These are phyloP conservation scores for Gasteruption jaculator DNA, from an alignment of 2,888 invertebrate species.

Conservation along the genomic window DNA sequence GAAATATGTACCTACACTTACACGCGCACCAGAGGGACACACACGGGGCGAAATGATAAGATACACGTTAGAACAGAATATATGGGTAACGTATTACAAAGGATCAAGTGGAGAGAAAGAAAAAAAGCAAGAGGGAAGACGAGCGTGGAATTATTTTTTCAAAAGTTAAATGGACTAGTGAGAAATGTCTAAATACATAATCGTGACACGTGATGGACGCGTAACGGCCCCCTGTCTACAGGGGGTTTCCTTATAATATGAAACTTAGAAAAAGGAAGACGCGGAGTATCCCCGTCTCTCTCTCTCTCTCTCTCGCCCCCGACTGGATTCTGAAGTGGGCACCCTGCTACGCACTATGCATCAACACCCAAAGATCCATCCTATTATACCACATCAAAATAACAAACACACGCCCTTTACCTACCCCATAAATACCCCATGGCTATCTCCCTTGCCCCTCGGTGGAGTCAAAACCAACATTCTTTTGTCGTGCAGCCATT, in stretches of 20 bases:
- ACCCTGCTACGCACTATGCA: slow-evolving; percentile 50
- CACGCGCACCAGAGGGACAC: slow-evolving; percentile 30
- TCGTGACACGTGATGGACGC: slow-evolving; percentile 49
- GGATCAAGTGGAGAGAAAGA: slow-evolving; percentile 14
- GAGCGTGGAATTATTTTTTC: too few species aligned
- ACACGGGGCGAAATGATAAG: slow-evolving; percentile 21
- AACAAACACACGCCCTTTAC: slow-evolving; percentile 47
- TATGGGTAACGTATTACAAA: slow-evolving; percentile 3
- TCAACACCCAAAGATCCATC: slow-evolving; percentile 50
- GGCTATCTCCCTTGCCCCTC: too few species aligned
- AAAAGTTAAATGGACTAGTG: too few species aligned
- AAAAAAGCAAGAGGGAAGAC: slow-evolving; percentile 25
- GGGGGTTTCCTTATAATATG: too few species aligned
- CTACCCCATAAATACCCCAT: too few species aligned
- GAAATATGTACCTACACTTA: slow-evolving; percentile 39
- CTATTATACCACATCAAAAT: slow-evolving; percentile 50
- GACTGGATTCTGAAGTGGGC: slow-evolving; percentile 35
- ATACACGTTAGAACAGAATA: not conserved
- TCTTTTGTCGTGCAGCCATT: too few species aligned
- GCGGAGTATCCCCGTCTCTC: not conserved
- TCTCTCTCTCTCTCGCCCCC: too few species aligned
- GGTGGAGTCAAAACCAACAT: slow-evolving; percentile 50
- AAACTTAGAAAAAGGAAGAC: too few species aligned
- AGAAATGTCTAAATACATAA: slow-evolving; percentile 49
- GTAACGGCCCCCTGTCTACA: slow-evolving; percentile 45